A percentile compares a stretch with the other conserved stretches of the same genome.
phyloP scores from a whole-genome alignment of 1,140 invertebrate genomes.

The Watersipora subatra region DNA sequence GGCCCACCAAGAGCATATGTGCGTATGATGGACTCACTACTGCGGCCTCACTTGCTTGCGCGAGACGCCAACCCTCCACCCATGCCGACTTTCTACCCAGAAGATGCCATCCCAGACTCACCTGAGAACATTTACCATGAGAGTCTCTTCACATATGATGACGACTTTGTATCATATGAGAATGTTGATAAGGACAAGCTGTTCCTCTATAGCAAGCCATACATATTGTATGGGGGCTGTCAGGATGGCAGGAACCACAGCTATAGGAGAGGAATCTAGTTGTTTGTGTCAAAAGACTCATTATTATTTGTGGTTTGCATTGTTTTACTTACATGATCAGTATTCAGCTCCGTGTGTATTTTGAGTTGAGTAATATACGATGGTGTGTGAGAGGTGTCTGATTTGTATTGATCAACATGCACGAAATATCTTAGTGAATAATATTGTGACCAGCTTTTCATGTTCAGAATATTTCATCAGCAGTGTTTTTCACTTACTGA shows the following conservation, averaged over 20 bases:
- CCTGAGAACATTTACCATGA: not conserved
- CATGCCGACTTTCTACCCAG: conserved; percentile 64
- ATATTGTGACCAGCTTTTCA: too few species aligned
- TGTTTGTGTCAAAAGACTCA: too few species aligned
- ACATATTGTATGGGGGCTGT: not conserved
- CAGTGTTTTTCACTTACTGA: too few species aligned
- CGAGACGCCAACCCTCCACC: conserved; percentile 46
- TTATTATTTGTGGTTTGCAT: too few species aligned
- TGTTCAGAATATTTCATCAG: too few species aligned
- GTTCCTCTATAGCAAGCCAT: not conserved
- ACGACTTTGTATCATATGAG: not conserved
- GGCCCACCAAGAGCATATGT: conserved; percentile 66
- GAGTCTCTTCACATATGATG: not conserved
- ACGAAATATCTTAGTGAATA: too few species aligned
- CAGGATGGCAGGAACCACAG: not conserved
- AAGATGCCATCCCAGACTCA: conserved; percentile 25
- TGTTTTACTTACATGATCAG: too few species aligned
- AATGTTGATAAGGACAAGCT: not conserved
- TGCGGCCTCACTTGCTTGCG: conserved; percentile 42
- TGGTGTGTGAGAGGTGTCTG: too few species aligned
- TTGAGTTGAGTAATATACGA: too few species aligned
- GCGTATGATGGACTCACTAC: conserved; percentile 64
- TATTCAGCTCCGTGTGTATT: too few species aligned
- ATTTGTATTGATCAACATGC: too few species aligned
- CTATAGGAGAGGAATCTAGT: not conserved